Evolutionary conservation across 2,797 vertebrate species (phyloP).

Genomic region (Acrossocheilus fasciatus): DNA sequence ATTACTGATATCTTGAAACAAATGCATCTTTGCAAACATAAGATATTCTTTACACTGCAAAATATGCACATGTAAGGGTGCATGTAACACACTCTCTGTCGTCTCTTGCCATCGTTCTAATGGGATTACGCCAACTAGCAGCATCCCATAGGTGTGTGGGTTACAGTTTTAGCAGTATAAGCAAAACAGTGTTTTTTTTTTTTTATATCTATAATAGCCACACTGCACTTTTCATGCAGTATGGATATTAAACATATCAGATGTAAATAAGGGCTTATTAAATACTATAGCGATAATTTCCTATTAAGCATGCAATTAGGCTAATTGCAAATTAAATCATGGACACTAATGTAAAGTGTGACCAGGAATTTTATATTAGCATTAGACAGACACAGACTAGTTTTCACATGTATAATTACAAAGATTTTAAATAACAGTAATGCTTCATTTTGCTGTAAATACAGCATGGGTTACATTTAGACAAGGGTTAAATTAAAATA

Average conservation of each 20-base stretch:
- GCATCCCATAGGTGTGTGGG: slow-evolving; percentile 26
- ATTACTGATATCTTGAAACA: background rate
- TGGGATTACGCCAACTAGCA: slow-evolving; percentile 5
- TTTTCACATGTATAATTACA: background rate
- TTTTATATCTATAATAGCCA: no score
- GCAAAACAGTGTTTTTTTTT: background rate
- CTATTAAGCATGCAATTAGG: background rate
- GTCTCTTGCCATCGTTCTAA: slow-evolving; percentile 24
- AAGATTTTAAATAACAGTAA: background rate
- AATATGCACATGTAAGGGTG: background rate
- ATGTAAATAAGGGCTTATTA: background rate
- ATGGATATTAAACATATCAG: background rate
- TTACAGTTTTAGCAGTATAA: background rate
- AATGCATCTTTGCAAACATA: background rate
- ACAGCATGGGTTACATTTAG: background rate
- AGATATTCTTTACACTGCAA: background rate
- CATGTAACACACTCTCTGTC: background rate
- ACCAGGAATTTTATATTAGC: background rate
- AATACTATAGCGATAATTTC: background rate
- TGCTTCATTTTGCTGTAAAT: background rate
- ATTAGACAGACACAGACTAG: background rate
- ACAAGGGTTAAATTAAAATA: background rate
- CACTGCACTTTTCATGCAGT: background rate
- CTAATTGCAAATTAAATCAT: background rate
- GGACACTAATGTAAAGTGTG: background rate